Percentiles rank a stretch among this genome's conserved stretches.
Conservation (phyloP, 1,140 invertebrate genomes). For the Nephila pilipes region DNA sequence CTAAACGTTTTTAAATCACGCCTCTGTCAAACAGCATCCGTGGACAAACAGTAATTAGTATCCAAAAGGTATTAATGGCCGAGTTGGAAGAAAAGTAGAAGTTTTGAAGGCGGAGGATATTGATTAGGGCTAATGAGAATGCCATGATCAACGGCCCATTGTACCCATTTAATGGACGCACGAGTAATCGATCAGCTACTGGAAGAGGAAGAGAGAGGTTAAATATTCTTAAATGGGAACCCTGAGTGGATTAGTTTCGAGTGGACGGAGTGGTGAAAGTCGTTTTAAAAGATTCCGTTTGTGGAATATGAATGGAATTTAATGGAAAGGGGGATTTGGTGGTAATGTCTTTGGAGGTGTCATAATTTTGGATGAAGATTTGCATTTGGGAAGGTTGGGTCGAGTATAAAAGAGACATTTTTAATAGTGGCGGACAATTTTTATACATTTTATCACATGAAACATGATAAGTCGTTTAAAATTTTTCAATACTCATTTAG, state of each 20-base stretch:
- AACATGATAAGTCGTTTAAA: too few species aligned
- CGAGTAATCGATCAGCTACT: constrained; percentile 7
- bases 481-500: too few species aligned
- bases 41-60: background rate
- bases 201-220: background rate
- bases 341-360: too few species aligned
- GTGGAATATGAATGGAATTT: too few species aligned
- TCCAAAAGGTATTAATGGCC: constrained; percentile 28
- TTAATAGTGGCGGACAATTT: too few species aligned
- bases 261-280: background rate
- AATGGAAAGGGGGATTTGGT: too few species aligned
- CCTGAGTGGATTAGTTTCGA: background rate
- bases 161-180: background rate
- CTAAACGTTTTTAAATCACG: too few species aligned
- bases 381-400: too few species aligned
- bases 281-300: too few species aligned
- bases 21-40: background rate
- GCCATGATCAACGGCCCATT: constrained; percentile 6
- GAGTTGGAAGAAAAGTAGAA: background rate
- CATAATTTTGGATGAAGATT: too few species aligned
- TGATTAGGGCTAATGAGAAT: background rate
- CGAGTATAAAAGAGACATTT: too few species aligned
- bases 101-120: background rate
- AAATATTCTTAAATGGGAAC: background rate
- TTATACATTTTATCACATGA: too few species aligned